Evolutionary conservation across 2,113 vertebrate genomes (phyloP).

Genomic region (Toxotes jaculatrix): DNA sequence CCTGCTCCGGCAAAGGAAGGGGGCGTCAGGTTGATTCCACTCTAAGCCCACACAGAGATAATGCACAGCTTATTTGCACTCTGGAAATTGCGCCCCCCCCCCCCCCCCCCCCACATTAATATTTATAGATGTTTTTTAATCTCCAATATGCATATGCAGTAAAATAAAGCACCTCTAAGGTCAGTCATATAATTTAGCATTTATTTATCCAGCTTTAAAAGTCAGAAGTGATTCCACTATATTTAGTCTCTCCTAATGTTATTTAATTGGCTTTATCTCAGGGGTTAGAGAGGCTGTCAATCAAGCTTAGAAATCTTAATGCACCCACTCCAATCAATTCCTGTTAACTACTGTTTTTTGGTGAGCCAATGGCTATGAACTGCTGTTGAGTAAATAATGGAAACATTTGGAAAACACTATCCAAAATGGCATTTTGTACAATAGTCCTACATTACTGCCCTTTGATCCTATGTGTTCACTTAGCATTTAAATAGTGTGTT

Average conservation of each 20-base stretch:
- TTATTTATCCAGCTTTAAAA: constrained; percentile 83
- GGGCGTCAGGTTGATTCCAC: constrained; percentile 68
- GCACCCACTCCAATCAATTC: constrained; percentile 64
- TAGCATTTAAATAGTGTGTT: not conserved
- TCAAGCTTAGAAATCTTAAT: constrained; percentile 79
- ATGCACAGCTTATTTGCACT: constrained; percentile 80
- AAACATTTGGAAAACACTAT: constrained; percentile 14
- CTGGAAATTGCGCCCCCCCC: constrained; percentile 77
- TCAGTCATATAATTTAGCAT: constrained; percentile 81
- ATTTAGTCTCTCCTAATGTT: constrained; percentile 64
- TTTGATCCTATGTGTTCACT: not conserved
- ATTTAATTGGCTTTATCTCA: constrained; percentile 81
- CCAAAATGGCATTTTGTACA: not conserved
- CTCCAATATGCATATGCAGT: constrained; percentile 79
- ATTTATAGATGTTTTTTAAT: constrained; percentile 85
- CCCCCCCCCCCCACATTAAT: constrained; percentile 78
- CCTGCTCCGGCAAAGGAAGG: constrained; percentile 47
- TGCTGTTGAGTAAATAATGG: constrained; percentile 7
- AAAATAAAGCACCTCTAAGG: constrained; percentile 79
- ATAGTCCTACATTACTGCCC: not conserved
- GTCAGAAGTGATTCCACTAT: constrained; percentile 69
- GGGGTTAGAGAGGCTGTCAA: constrained; percentile 76
- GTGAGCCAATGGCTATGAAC: constrained; percentile 38
- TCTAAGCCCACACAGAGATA: constrained; percentile 80
- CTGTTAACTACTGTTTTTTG: constrained; percentile 63